Conservation (phyloP, 2,888 invertebrate species). For the Linnaemya vulpina region DNA sequence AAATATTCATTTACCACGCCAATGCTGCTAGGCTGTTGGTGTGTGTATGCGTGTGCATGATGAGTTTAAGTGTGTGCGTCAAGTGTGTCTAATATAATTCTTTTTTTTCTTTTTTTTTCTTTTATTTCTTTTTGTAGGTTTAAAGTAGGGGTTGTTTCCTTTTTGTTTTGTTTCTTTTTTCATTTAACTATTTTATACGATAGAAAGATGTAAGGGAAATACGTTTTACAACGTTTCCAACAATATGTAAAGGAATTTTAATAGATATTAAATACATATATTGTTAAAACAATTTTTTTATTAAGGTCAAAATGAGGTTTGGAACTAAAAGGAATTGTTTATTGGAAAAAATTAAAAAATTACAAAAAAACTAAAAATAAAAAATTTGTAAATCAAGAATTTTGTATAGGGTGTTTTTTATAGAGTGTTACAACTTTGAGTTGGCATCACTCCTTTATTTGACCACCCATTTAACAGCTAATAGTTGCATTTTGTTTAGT, state of each 20-base stretch:
- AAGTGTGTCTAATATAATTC: slow-evolving; percentile 46
- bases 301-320: too few species aligned
- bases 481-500: too few species aligned
- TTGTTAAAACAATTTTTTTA: too few species aligned
- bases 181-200: slow-evolving; percentile 32
- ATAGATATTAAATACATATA: too few species aligned
- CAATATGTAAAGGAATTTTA: neutral
- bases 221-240: slow-evolving; percentile 10
- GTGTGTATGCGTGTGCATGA: neutral
- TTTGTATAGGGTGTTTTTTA: too few species aligned
- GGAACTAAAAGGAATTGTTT: too few species aligned
- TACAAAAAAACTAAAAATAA: too few species aligned
- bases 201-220: neutral
- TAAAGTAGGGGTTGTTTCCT: slow-evolving; percentile 58
- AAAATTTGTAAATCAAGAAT: too few species aligned
- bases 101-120: slow-evolving; percentile 8
- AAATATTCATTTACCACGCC: slow-evolving; percentile 21
- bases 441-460: too few species aligned
- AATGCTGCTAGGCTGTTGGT: neutral
- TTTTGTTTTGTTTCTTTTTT: neutral
- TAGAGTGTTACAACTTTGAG: too few species aligned
- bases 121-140: slow-evolving; percentile 37
- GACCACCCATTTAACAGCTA: too few species aligned
- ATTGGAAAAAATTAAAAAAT: too few species aligned
- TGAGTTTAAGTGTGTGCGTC: slow-evolving; percentile 10